Percentiles rank a stretch among this genome's conserved stretches.
These are phyloP conservation scores for Euphonia xanthogaster DNA, from an alignment of 2,797 vertebrate species.

Conservation along the genomic window DNA sequence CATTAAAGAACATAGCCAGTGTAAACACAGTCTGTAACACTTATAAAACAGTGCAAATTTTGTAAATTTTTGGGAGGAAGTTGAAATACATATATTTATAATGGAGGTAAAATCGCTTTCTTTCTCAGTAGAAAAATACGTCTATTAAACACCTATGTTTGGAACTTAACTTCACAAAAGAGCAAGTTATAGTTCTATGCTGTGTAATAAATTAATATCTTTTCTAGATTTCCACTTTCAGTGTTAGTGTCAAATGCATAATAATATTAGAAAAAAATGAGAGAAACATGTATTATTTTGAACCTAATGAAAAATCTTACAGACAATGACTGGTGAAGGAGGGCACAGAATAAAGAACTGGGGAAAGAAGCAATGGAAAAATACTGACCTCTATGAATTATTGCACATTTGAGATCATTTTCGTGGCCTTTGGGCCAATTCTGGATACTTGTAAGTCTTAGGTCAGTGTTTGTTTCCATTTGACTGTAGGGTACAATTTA, in stretches of 20 bases:
- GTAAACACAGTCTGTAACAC: constrained; percentile 75
- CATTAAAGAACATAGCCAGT: constrained; percentile 73
- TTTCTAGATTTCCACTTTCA: constrained; percentile 29
- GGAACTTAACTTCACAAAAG: constrained; percentile 60
- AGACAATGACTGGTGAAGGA: constrained; percentile 9
- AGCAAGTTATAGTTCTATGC: constrained; percentile 49
- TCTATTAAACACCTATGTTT: constrained; percentile 63
- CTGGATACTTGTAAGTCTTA: constrained; percentile 50
- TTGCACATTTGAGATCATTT: constrained; percentile 57
- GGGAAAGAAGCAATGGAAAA: constrained; percentile 57
- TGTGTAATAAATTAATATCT: constrained; percentile 47
- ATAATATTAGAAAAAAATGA: constrained; percentile 16
- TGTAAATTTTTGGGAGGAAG: constrained; percentile 59
- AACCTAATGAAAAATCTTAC: constrained; percentile 32
- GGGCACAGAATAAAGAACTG: constrained; percentile 1
- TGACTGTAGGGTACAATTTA: constrained; percentile 51
- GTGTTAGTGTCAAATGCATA: constrained; percentile 52
- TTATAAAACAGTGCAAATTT: constrained; percentile 72
- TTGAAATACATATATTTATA: constrained; percentile 65
- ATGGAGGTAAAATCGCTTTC: constrained; percentile 59
- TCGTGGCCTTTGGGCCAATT: constrained; percentile 45
- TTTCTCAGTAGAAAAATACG: constrained; percentile 69
- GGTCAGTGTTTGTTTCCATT: constrained; percentile 56
- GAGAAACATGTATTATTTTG: constrained; percentile 1
- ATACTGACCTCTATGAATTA: constrained; percentile 45